Evolutionary conservation across 2,888 invertebrate genomes (phyloP).

Genomic region (Protula sp.): DNA sequence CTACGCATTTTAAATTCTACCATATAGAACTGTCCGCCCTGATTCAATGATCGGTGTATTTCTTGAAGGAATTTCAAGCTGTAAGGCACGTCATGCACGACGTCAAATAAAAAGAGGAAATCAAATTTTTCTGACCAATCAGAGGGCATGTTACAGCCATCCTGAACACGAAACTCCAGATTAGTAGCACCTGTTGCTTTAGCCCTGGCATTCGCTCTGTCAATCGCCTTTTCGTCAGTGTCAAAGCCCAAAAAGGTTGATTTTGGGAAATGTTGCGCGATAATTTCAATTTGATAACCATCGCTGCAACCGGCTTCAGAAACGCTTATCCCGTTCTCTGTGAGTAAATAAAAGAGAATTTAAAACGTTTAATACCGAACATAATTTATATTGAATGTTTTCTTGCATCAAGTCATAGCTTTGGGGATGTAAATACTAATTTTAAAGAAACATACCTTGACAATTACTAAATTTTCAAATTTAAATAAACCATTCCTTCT

Average conservation of each 20-base stretch:
- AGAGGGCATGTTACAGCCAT: neutral
- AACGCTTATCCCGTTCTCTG: neutral
- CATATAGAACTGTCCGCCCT: neutral
- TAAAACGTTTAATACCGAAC: no score
- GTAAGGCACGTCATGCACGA: neutral
- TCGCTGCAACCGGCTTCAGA: neutral
- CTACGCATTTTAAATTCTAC: neutral
- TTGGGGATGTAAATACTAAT: no score
- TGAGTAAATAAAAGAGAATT: no score
- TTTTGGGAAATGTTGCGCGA: neutral
- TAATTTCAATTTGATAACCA: neutral
- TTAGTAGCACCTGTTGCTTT: neutral
- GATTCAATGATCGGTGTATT: neutral
- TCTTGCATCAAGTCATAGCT: no score
- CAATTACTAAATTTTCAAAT: no score
- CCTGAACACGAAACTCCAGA: neutral
- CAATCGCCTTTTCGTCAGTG: neutral
- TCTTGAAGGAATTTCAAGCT: neutral
- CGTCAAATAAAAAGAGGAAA: neutral
- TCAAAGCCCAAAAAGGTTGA: neutral
- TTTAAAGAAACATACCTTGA: no score
- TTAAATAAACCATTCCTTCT: no score
- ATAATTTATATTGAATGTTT: no score
- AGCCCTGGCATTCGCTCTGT: neutral
- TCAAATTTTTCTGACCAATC: neutral